Conservation (phyloP, 2,113 vertebrate genomes). For the Lophura nycthemera region DNA sequence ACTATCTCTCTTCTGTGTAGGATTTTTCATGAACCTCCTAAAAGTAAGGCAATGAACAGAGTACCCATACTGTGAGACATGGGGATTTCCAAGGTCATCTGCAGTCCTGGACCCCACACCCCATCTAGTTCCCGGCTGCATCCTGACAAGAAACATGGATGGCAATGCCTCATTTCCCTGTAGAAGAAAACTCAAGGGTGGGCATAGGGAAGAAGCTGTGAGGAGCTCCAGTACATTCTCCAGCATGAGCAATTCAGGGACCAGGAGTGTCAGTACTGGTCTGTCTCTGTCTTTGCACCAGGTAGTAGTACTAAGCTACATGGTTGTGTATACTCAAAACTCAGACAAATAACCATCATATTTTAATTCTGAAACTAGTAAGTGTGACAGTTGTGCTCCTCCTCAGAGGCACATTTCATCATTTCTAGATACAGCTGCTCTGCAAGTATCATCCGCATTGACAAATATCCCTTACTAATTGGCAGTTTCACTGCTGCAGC, state of each 20-base stretch:
- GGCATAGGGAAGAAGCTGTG: neutral
- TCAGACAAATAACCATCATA: neutral
- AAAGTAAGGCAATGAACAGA: neutral
- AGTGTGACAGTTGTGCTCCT: neutral
- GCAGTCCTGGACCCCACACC: neutral
- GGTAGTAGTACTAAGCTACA: neutral
- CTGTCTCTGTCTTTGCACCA: neutral
- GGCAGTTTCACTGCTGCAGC: slow-evolving; percentile 19
- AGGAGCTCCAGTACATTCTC: neutral
- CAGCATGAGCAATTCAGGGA: neutral
- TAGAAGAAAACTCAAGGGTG: neutral
- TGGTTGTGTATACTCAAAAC: neutral
- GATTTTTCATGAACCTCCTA: neutral
- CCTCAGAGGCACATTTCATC: neutral
- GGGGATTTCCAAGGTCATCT: neutral
- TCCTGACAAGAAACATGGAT: neutral
- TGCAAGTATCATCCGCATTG: neutral
- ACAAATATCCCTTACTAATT: neutral
- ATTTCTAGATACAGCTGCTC: slow-evolving; percentile 20
- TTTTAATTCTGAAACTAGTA: neutral
- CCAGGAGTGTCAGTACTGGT: neutral
- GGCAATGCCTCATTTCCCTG: neutral
- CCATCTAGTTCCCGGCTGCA: neutral
- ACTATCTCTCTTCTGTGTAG: neutral
- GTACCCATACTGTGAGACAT: neutral